Evolutionary conservation across 2,888 invertebrate genomes (phyloP), one percentile per base, ranked within the genome.

Genomic region (Tinea trinotella): DNA sequence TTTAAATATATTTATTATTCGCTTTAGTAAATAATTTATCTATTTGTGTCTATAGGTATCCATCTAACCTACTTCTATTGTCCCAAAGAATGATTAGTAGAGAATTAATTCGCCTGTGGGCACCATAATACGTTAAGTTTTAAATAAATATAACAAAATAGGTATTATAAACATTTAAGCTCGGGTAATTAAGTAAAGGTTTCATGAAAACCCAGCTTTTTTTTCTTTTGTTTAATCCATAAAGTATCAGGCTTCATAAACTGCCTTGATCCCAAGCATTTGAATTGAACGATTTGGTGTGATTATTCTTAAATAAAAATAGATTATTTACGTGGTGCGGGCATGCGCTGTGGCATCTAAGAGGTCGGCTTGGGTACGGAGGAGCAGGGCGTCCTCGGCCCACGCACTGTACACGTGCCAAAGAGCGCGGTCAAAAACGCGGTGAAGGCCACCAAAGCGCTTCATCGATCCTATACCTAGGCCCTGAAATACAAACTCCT

Each of bases 361-460:
- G 46, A 46, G 17, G 46, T 46, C 19, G 46, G 3, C 3, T 46
- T 17, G 18, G 17, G 46, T 15, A 15, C 13, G 12, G 40, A 30
- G 30, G 30, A 30, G 30, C 30, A 30, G 40, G 40, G 40, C 46
- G 46, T 46, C 46, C 46, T 46, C 46, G 17, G 24, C 76, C 77
- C 67, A 75, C 76, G 64, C 69, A 59, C 56, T 57, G 61, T 83
- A 80, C 83, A 81, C 82, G 82, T 80, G 82, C 70, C 78, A 59
- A 59, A 58, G 56, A 61, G 64, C 60, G 61, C 68, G 75, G 40
- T 53, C 53, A 53, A 12, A 35, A 67, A 62, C 64, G 64, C 71
- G 76, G 75, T 78, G 82, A 82, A 82, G 82, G 83, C 74, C 76
- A 53, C 36, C 19, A 36, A 70, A 68, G 61, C 59, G 56, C 49